These are phyloP conservation scores for Cotesia congregata DNA, from an alignment of 2,888 invertebrate species.

Conservation along the genomic window DNA sequence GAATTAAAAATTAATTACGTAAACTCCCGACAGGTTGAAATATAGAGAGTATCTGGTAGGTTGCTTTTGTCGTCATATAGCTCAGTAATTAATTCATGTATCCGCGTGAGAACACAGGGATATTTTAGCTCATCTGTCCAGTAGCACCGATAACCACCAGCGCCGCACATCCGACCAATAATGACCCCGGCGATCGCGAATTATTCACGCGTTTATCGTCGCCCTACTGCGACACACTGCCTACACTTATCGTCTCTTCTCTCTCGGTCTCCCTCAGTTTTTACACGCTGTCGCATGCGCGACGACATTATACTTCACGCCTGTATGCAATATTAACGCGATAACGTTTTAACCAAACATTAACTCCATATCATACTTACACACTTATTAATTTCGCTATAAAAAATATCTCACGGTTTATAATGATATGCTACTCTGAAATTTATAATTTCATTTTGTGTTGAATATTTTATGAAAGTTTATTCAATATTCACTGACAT, in stretches of 20 bases:
- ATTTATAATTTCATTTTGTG: no score
- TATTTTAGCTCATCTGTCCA: slow-evolving; percentile 35
- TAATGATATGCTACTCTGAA: background rate
- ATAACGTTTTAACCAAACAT: slow-evolving; percentile 31
- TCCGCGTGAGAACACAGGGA: slow-evolving; percentile 35
- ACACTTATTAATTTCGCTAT: slow-evolving; percentile 1
- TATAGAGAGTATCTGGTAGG: background rate
- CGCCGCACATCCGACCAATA: slow-evolving; percentile 51
- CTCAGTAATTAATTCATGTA: slow-evolving; percentile 36
- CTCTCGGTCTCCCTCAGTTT: slow-evolving; percentile 14
- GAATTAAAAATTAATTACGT: background rate
- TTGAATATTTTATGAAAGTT: no score
- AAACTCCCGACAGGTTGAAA: background rate
- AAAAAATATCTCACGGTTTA: background rate
- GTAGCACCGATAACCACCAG: slow-evolving; percentile 34
- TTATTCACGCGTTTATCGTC: slow-evolving; percentile 62
- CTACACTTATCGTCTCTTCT: background rate
- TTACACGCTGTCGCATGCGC: background rate
- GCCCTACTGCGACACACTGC: slow-evolving; percentile 35
- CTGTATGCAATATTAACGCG: slow-evolving; percentile 34
- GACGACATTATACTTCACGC: slow-evolving; percentile 35
- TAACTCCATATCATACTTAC: background rate
- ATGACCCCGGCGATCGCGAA: slow-evolving; percentile 55
- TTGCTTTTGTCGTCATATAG: background rate
- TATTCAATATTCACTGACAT: no score